A percentile compares a stretch with the other conserved stretches of the same genome.
Evolutionary conservation across 2,888 invertebrate species (phyloP).

Genomic region (Euzophera pinguis): DNA sequence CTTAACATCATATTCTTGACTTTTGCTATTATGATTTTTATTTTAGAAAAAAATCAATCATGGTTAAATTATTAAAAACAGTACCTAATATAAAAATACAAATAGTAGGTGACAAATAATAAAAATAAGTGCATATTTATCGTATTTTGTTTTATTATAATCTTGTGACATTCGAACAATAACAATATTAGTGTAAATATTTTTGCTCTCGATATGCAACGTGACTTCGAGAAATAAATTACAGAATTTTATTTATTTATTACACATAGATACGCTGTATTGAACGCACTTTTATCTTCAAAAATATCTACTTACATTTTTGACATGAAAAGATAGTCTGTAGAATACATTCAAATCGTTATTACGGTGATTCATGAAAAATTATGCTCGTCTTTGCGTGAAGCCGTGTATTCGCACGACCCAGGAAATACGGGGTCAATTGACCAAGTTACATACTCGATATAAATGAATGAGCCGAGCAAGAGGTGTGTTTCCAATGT

Average conservation of each 20-base stretch:
- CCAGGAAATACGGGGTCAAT: no score
- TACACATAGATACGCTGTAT: background rate
- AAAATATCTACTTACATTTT: background rate
- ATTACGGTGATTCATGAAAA: background rate
- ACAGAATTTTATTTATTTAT: background rate
- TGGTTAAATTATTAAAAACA: background rate
- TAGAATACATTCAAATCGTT: background rate
- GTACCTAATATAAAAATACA: background rate
- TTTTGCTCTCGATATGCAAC: conserved; percentile 13
- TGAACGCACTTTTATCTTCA: background rate
- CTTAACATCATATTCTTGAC: no score
- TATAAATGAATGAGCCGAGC: no score
- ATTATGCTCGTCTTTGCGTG: no score
- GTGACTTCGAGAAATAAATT: conserved; percentile 11
- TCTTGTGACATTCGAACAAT: conserved; percentile 13
- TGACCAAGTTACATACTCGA: no score
- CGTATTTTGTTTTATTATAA: conserved; percentile 8
- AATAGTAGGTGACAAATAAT: background rate
- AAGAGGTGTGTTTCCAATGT: no score
- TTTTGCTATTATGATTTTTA: no score
- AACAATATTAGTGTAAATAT: conserved; percentile 14
- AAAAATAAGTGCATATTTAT: background rate
- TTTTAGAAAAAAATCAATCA: no score
- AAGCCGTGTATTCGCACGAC: no score
- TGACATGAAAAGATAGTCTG: background rate